Evolutionary conservation across 1,140 invertebrate species (phyloP).

Genomic region (Drosophila ercepeae): DNA sequence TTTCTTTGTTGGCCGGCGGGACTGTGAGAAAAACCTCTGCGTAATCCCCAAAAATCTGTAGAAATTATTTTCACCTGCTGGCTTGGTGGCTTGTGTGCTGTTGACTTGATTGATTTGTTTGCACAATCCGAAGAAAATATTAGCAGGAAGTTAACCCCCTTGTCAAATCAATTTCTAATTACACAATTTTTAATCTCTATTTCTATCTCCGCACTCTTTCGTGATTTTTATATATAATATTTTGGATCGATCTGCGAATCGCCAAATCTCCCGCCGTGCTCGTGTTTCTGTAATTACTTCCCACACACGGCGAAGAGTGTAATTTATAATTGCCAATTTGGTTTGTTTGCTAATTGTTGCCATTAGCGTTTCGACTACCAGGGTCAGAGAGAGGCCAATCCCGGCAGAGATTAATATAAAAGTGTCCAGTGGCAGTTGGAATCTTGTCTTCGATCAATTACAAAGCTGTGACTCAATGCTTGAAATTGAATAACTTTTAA

Average conservation of each 20-base stretch:
- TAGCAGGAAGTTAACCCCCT: slow-evolving; percentile 32
- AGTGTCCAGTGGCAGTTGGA: slow-evolving; percentile 28
- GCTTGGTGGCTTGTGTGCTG: slow-evolving; percentile 2
- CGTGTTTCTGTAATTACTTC: slow-evolving; percentile 47
- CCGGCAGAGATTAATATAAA: background rate
- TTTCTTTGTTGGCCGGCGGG: slow-evolving; percentile 60
- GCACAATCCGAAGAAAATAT: slow-evolving; percentile 25
- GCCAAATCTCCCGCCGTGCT: background rate
- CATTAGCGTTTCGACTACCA: slow-evolving; percentile 17
- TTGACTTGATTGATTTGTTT: slow-evolving; percentile 23
- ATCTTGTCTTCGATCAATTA: slow-evolving; percentile 36
- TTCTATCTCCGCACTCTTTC: slow-evolving; percentile 7
- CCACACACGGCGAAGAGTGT: slow-evolving; percentile 38
- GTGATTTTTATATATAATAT: background rate
- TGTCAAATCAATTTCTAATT: slow-evolving; percentile 48
- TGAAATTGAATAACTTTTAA: slow-evolving; percentile 1
- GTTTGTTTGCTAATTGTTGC: slow-evolving; percentile 18
- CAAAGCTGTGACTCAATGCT: slow-evolving; percentile 1
- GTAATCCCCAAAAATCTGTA: slow-evolving; percentile 34
- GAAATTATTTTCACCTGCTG: slow-evolving; percentile 69
- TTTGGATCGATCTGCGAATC: background rate
- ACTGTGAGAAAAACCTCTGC: slow-evolving; percentile 50
- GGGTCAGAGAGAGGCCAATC: slow-evolving; percentile 25
- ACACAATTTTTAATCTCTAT: slow-evolving; percentile 17
- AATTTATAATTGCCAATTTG: slow-evolving; percentile 40